Evolutionary conservation across 2,797 vertebrate species (phyloP).

Genomic region (Neosalanx taihuensis): DNA sequence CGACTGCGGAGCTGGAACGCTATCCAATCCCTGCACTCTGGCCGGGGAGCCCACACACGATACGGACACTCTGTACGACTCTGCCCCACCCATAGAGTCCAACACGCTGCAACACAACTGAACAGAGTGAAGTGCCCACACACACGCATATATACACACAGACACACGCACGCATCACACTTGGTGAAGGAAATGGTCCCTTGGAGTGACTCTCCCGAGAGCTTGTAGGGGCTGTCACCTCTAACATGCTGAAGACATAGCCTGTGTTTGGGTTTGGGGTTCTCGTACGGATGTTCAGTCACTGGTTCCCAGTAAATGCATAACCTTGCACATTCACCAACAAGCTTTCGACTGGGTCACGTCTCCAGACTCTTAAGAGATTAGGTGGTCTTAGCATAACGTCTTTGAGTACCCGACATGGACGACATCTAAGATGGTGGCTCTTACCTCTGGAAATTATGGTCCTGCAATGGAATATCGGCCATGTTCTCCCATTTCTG

Average conservation of each 20-base stretch:
- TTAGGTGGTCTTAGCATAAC: background rate
- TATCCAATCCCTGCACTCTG: constrained; percentile 98
- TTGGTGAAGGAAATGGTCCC: background rate
- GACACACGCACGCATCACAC: constrained; percentile 50
- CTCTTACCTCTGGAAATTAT: too few species aligned
- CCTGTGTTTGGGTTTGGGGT: too few species aligned
- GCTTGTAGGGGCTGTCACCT: too few species aligned
- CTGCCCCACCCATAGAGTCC: constrained; percentile 99
- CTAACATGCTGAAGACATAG: too few species aligned
- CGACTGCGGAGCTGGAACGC: constrained; percentile 97
- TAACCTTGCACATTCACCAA: background rate
- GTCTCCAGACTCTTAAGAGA: too few species aligned
- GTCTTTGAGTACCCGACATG: background rate
- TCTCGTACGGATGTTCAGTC: background rate
- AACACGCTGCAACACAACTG: constrained; percentile 99
- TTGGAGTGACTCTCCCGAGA: background rate
- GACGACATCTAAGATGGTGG: too few species aligned
- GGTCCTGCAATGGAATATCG: too few species aligned
- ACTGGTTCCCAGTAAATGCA: background rate
- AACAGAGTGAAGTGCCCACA: constrained; percentile 54
- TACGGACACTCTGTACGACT: constrained; percentile 99
- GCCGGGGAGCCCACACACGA: constrained; percentile 99
- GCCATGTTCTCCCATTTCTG: too few species aligned
- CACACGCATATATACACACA: constrained; percentile 36
- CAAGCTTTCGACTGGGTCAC: background rate